Evolutionary conservation across 2,113 vertebrate genomes (phyloP).

Genomic region (Xyrauchen texanus): DNA sequence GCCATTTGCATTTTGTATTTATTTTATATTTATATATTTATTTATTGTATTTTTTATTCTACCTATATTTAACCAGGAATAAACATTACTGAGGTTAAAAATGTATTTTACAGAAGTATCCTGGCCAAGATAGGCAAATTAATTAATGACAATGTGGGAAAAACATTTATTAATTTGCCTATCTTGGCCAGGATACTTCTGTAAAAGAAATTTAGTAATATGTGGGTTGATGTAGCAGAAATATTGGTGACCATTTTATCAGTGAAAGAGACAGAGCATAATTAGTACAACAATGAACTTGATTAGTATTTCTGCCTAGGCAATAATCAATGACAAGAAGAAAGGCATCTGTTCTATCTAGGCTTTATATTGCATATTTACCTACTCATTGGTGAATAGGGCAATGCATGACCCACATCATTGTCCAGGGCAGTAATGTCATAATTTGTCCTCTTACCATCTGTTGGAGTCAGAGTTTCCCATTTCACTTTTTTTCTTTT

Average conservation of each 20-base stretch:
- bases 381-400: constrained; percentile 6
- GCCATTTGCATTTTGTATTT: not conserved
- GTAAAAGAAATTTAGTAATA: constrained; percentile 45
- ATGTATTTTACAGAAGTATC: too few relatives aligned
- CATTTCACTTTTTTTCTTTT: not conserved
- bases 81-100: too few relatives aligned
- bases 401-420: constrained; percentile 18
- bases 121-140: not conserved
- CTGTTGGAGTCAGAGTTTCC: not conserved
- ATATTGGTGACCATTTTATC: constrained; percentile 51
- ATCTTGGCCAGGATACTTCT: too few relatives aligned
- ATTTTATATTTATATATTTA: not conserved
- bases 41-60: too few relatives aligned
- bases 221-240: constrained; percentile 41
- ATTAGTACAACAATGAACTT: constrained; percentile 64
- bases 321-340: constrained; percentile 65
- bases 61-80: too few relatives aligned
- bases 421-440: not conserved
- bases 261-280: constrained; percentile 45
- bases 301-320: constrained; percentile 58
- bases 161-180: too few relatives aligned
- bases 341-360: constrained; percentile 56
- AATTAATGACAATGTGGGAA: not conserved
- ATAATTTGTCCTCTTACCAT: constrained; percentile 3
- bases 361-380: constrained; percentile 22